Evolutionary conservation across 2,888 invertebrate species (phyloP).

Genomic region (Leptinotarsa tumamoca): DNA sequence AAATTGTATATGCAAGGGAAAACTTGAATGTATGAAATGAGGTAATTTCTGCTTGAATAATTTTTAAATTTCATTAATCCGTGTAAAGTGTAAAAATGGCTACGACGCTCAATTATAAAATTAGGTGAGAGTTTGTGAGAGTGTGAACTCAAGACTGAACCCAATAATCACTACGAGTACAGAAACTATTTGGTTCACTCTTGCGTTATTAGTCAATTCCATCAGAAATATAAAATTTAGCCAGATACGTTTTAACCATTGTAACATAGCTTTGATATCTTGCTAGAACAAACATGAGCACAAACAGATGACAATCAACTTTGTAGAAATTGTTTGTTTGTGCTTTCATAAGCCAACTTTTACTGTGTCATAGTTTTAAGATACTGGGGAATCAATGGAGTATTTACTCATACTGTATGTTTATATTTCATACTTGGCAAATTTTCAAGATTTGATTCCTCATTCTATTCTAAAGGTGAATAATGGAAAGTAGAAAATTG

Average conservation of each 20-base stretch:
- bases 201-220: conserved; percentile 31
- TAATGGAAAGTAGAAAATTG: neutral
- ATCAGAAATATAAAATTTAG: conserved; percentile 10
- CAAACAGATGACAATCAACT: conserved; percentile 54
- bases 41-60: neutral
- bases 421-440: neutral
- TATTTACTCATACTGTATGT: neutral
- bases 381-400: conserved; percentile 1
- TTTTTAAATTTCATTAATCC: neutral
- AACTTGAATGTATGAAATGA: neutral
- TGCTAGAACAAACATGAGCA: conserved; percentile 36
- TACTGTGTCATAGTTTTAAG: conserved; percentile 24
- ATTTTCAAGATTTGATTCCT: conserved; percentile 2
- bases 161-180: neutral
- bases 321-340: conserved; percentile 40
- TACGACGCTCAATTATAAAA: conserved; percentile 53
- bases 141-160: neutral
- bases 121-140: conserved; percentile 34
- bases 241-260: conserved; percentile 11
- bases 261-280: conserved; percentile 12
- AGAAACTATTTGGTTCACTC: conserved; percentile 8
- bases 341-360: conserved; percentile 38
- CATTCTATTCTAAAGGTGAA: conserved; percentile 1
- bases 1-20: neutral
- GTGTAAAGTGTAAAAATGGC: conserved; percentile 36